These are phyloP conservation scores for Cygnus buccinator DNA, from an alignment of 2,113 vertebrate species.

Conservation along the genomic window DNA sequence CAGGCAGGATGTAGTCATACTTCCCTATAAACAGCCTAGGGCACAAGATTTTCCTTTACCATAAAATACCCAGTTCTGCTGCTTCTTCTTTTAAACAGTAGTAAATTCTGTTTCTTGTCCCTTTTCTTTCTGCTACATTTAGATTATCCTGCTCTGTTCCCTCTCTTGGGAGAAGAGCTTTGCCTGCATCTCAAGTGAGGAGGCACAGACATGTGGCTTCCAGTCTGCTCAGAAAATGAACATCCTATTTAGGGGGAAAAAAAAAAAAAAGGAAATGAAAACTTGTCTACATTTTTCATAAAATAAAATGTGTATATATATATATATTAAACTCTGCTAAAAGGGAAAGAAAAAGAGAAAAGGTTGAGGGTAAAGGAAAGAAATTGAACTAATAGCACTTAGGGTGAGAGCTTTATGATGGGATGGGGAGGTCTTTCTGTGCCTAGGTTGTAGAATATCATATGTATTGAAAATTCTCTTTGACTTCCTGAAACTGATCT, in stretches of 20 bases:
- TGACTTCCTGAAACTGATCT: not conserved
- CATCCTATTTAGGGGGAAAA: not conserved
- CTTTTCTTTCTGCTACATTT: not conserved
- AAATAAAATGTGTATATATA: not conserved
- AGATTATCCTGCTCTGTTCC: not conserved
- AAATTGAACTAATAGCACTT: not conserved
- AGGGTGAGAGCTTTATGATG: not conserved
- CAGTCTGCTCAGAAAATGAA: not conserved
- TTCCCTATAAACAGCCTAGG: not conserved
- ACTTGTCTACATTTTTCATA: not conserved
- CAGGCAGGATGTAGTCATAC: not conserved
- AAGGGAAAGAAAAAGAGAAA: not conserved
- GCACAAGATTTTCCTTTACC: not conserved
- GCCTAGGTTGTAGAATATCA: not conserved
- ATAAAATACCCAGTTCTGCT: not conserved
- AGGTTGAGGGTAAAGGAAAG: not conserved
- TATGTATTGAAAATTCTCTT: not conserved
- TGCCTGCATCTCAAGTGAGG: not conserved
- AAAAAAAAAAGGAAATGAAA: not conserved
- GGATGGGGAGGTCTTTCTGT: not conserved
- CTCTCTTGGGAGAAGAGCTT: not conserved
- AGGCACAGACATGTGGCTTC: accelerated
- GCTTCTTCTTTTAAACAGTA: not conserved
- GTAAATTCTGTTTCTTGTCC: not conserved
- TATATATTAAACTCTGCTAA: not conserved